Conservation (phyloP, 1,140 invertebrate species). For the Sipha flava region DNA sequence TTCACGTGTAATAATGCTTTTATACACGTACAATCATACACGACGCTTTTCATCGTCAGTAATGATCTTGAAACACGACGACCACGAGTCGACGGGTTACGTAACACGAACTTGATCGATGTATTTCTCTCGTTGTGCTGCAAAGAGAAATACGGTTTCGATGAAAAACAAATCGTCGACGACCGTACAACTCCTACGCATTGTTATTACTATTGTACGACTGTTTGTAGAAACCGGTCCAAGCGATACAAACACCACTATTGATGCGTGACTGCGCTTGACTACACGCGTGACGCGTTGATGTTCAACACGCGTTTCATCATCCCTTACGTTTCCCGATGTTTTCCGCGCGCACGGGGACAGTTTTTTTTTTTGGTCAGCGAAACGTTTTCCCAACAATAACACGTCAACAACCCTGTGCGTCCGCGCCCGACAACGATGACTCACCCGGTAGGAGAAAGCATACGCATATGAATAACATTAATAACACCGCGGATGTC, state of each 20-base stretch:
- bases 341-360: too few relatives aligned
- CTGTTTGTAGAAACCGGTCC: neutral
- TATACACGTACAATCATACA: neutral
- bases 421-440: neutral
- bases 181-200: too few relatives aligned
- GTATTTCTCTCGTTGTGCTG: neutral
- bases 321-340: too few relatives aligned
- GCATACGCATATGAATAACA: neutral
- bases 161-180: neutral
- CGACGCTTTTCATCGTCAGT: neutral
- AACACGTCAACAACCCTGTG: neutral
- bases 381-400: too few relatives aligned
- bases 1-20: neutral
- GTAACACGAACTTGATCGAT: constrained; percentile 10
- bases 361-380: too few relatives aligned
- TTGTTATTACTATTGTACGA: too few relatives aligned
- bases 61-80: constrained; percentile 19
- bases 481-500: too few relatives aligned
- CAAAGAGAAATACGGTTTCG: neutral
- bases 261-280: too few relatives aligned
- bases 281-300: too few relatives aligned
- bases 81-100: neutral
- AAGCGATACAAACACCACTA: neutral
- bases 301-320: too few relatives aligned
- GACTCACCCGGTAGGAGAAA: neutral